phyloP scores from a whole-genome alignment of 2,113 vertebrate genomes.

The Seriola rivoliana region DNA sequence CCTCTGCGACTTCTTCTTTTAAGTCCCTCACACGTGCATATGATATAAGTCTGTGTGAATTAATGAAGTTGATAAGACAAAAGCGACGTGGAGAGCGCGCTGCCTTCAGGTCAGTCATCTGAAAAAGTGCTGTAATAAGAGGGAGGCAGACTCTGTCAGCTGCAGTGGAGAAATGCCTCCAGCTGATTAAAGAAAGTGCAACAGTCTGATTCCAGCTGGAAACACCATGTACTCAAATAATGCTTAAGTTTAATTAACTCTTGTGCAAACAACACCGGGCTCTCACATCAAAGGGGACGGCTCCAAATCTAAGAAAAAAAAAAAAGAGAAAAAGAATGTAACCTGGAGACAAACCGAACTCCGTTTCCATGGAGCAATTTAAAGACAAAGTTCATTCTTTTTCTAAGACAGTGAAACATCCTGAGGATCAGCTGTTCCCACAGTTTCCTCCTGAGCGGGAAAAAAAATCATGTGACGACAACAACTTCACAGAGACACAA shows the following conservation, averaged over 20 bases:
- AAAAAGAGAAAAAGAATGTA: too few relatives aligned
- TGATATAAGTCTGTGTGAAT: not conserved
- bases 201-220: conserved; percentile 27
- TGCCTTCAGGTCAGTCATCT: conserved; percentile 2
- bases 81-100: not conserved
- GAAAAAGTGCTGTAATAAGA: not conserved
- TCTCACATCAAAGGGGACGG: not conserved
- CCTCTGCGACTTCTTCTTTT: not conserved
- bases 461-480: too few relatives aligned
- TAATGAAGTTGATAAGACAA: conserved; percentile 6
- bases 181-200: conserved; percentile 10
- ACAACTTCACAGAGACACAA: not conserved
- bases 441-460: too few relatives aligned
- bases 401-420: not conserved
- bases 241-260: conserved; percentile 2
- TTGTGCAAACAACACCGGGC: not conserved
- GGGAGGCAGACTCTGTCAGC: not conserved
- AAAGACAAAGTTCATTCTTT: not conserved
- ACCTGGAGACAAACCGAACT: not conserved
- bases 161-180: not conserved
- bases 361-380: too few relatives aligned
- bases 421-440: too few relatives aligned
- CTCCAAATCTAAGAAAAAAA: not conserved
- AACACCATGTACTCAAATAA: not conserved
- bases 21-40: not conserved